These are phyloP conservation scores for Gallinago paraguaiae DNA, from an alignment of 2,113 vertebrate genomes.

Conservation along the genomic window DNA sequence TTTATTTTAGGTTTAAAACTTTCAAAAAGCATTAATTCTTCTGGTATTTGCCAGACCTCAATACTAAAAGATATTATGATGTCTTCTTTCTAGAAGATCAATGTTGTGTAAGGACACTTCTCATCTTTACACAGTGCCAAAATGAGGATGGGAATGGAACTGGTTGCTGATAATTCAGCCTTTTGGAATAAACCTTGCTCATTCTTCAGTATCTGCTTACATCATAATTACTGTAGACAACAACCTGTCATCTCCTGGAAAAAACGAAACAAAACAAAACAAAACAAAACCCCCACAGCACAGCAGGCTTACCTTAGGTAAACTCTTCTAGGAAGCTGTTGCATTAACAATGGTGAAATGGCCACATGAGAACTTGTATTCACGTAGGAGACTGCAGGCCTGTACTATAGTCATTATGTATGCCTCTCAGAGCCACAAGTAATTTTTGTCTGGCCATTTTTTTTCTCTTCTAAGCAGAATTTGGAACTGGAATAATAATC, in stretches of 20 bases:
- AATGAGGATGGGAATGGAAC: not conserved
- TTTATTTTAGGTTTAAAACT: not conserved
- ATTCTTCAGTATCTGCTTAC: not conserved
- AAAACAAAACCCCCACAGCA: too few species aligned
- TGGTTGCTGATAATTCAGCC: not conserved
- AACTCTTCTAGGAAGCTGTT: not conserved
- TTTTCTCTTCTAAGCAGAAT: not conserved
- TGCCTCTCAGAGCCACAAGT: not conserved
- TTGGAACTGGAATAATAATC: not conserved
- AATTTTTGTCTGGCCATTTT: not conserved
- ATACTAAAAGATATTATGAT: not conserved
- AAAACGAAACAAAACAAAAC: too few species aligned
- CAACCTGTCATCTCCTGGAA: not conserved
- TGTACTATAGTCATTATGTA: not conserved
- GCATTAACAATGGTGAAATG: not conserved
- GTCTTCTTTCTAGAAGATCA: not conserved
- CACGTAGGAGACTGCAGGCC: accelerated
- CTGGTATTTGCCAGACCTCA: not conserved
- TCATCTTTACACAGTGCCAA: not conserved
- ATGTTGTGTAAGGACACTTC: not conserved
- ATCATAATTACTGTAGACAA: not conserved
- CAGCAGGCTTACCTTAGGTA: not conserved
- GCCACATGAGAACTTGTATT: not conserved
- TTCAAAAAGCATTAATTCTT: not conserved
- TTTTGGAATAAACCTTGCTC: not conserved